A percentile compares a stretch with the other conserved stretches of the same genome.
phyloP scores from a whole-genome alignment of 2,888 invertebrate species.

The Leptothorax acervorum region DNA sequence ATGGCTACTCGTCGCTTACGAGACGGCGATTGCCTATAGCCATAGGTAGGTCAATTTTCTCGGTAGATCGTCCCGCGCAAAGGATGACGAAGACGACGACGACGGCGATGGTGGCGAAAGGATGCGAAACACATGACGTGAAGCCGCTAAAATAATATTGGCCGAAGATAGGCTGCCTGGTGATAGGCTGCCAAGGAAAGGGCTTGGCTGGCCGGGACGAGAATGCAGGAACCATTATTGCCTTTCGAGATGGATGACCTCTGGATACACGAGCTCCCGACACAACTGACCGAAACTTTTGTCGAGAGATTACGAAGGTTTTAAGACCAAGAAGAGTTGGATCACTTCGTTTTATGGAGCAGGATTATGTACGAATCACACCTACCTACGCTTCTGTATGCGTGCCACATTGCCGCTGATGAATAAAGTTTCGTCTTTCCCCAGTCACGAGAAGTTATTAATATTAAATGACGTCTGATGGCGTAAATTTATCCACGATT shows the following conservation, averaged over 20 bases:
- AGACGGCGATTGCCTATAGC: slow-evolving; percentile 24
- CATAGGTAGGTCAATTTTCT: slow-evolving; percentile 45
- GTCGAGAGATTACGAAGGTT: slow-evolving; percentile 57
- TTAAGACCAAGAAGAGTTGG: background rate
- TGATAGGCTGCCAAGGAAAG: slow-evolving; percentile 65
- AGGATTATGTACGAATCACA: slow-evolving; percentile 30
- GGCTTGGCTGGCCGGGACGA: slow-evolving; percentile 44
- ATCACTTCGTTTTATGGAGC: slow-evolving; percentile 30
- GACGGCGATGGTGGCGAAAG: slow-evolving; percentile 36
- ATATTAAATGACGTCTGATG: background rate
- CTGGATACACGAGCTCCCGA: slow-evolving; percentile 38
- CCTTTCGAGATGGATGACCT: slow-evolving; percentile 71
- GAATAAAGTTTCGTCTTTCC: slow-evolving; percentile 14
- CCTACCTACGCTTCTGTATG: background rate
- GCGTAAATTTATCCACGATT: slow-evolving; percentile 42
- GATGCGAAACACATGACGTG: slow-evolving; percentile 61
- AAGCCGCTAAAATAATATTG: slow-evolving; percentile 77
- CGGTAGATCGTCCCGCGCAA: background rate
- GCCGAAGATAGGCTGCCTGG: slow-evolving; percentile 70
- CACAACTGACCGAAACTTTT: slow-evolving; percentile 45
- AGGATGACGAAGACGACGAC: background rate
- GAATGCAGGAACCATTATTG: slow-evolving; percentile 68
- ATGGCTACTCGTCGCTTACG: slow-evolving; percentile 27
- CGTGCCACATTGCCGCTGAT: slow-evolving; percentile 5
- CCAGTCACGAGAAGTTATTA: slow-evolving; percentile 14